Conservation (phyloP, 2,888 invertebrate species). For the Sphinx pinastri region DNA sequence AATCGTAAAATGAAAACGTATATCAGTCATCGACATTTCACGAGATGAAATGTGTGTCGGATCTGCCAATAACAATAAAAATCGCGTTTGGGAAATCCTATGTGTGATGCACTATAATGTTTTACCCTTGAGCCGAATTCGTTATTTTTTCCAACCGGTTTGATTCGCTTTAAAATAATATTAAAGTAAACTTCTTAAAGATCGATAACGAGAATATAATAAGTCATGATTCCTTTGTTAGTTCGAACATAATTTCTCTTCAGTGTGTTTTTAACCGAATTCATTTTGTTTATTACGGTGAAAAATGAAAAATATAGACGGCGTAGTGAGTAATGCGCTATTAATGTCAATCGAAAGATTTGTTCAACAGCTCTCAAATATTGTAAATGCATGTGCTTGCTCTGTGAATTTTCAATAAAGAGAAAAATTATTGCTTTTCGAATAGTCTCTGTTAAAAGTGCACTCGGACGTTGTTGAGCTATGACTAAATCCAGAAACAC, state of each 20-base stretch:
- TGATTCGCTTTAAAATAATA: constrained; percentile 36
- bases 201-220: constrained; percentile 26
- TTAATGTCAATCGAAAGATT: constrained; percentile 24
- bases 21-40: constrained; percentile 47
- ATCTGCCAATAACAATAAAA: constrained; percentile 60
- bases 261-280: constrained; percentile 8
- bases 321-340: constrained; percentile 10
- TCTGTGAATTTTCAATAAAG: not conserved
- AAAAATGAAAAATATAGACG: constrained; percentile 24
- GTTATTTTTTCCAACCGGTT: constrained; percentile 38
- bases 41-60: constrained; percentile 40
- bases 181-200: constrained; percentile 25
- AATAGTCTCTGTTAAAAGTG: not conserved
- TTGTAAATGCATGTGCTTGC: not conserved
- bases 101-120: constrained; percentile 44
- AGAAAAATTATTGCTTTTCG: not conserved
- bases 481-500: constrained; percentile 27
- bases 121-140: constrained; percentile 66
- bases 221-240: constrained; percentile 28
- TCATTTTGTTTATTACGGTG: constrained; percentile 15
- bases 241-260: constrained; percentile 9
- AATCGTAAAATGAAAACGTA: constrained; percentile 36
- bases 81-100: constrained; percentile 50
- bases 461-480: not conserved
- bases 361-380: constrained; percentile 11